A percentile compares a stretch with the other conserved stretches of the same genome.
Evolutionary conservation across 2,113 vertebrate species (phyloP).

Genomic region (Lagopus muta): DNA sequence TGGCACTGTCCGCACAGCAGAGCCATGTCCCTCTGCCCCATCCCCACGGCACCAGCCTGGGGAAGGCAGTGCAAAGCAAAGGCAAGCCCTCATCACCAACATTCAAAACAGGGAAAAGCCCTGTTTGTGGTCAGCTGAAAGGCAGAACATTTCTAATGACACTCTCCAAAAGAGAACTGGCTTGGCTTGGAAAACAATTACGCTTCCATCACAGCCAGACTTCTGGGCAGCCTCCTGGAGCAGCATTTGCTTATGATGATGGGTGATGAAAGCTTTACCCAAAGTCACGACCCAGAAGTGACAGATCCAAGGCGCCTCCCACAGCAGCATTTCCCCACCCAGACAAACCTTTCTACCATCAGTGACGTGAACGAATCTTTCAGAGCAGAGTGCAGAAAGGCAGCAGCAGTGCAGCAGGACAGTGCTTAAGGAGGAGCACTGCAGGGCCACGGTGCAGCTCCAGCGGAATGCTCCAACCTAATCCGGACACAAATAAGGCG

Average conservation of each 20-base stretch:
- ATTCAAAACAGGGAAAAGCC: neutral
- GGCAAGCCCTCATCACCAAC: neutral
- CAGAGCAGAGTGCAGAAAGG: neutral
- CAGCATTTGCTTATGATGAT: neutral
- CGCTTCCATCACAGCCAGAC: fast-evolving
- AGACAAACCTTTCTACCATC: neutral
- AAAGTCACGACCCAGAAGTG: neutral
- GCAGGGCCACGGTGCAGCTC: neutral
- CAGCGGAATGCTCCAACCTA: fast-evolving
- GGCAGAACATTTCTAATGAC: neutral
- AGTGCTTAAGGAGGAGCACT: neutral
- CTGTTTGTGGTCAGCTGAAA: neutral
- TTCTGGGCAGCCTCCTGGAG: neutral
- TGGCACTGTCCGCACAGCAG: fast-evolving
- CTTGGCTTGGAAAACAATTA: neutral
- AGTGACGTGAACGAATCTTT: neutral
- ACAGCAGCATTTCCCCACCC: neutral
- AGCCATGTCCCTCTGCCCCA: neutral
- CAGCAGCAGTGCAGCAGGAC: neutral
- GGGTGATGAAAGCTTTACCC: neutral
- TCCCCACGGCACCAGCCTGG: fast-evolving
- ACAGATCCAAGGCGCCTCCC: neutral
- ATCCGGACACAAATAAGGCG: neutral
- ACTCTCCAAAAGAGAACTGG: neutral
- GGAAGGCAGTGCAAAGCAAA: neutral